Percentiles rank a stretch among this genome's conserved stretches.
Conservation (phyloP, 2,797 vertebrate genomes). For the Catharus ustulatus region DNA sequence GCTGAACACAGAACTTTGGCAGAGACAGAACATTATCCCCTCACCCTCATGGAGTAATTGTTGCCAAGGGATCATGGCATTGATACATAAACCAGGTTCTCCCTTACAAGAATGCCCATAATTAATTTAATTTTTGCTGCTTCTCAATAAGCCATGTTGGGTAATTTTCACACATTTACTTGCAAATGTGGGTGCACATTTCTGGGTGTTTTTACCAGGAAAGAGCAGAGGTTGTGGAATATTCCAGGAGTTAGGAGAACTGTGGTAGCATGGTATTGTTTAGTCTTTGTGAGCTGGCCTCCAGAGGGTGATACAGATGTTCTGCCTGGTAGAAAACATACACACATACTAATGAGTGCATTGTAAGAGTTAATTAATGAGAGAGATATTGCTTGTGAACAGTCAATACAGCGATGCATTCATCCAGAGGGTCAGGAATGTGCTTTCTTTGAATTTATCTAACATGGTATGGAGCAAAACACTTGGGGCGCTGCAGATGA, state of each 20-base stretch:
- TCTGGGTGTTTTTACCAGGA: background rate
- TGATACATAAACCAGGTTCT: background rate
- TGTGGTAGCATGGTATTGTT: background rate
- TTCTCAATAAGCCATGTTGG: background rate
- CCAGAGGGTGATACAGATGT: background rate
- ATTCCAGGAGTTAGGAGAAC: background rate
- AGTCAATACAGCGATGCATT: background rate
- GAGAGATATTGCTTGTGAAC: background rate
- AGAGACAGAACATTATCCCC: background rate
- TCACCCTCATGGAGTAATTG: background rate
- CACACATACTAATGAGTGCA: background rate
- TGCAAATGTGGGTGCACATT: background rate
- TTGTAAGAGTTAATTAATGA: slow-evolving; percentile 48
- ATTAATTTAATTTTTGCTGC: background rate
- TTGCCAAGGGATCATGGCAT: too few relatives aligned
- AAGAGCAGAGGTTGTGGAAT: background rate
- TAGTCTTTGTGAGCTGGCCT: background rate
- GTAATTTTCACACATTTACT: background rate
- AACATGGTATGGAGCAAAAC: background rate
- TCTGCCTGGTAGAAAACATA: background rate
- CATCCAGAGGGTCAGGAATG: background rate
- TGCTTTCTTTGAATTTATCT: slow-evolving; percentile 17
- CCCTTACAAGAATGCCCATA: background rate
- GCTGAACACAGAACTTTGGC: background rate
- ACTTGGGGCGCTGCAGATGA: slow-evolving; percentile 25